phyloP scores from a whole-genome alignment of 2,797 vertebrate species.

The Sebastes umbrosus region DNA sequence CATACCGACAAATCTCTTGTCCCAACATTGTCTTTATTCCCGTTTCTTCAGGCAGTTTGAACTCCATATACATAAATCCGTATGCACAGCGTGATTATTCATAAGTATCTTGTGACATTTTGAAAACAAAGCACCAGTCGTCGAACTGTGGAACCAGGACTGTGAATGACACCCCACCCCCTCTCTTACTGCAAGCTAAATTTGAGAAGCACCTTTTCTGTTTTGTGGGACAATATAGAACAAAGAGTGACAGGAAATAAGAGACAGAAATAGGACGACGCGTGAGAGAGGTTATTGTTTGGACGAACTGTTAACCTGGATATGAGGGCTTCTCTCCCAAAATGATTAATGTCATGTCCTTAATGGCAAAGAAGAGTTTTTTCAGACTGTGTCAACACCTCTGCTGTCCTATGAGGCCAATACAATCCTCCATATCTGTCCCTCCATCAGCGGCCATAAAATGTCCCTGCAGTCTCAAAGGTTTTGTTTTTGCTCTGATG shows the following conservation, averaged over 20 bases:
- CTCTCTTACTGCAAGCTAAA: not conserved
- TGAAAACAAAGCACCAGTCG: not conserved
- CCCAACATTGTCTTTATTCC: not conserved
- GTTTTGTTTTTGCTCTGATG: conserved; percentile 65
- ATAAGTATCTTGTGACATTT: not conserved
- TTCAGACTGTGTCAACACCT: too few relatives aligned
- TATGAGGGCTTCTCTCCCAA: not conserved
- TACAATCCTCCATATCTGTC: conserved; percentile 36
- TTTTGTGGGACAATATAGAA: conserved; percentile 6
- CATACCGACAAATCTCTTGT: not conserved
- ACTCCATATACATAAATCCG: too few relatives aligned
- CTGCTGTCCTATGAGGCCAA: too few relatives aligned
- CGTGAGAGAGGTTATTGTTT: not conserved
- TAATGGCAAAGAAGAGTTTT: not conserved
- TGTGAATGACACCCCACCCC: not conserved
- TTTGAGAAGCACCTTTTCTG: conserved; percentile 2
- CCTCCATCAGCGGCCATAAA: conserved; percentile 68
- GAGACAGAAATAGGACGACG: conserved; percentile 2
- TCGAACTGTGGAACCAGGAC: not conserved
- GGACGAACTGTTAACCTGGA: not conserved
- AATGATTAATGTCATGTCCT: not conserved
- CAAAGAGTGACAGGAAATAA: conserved; percentile 6
- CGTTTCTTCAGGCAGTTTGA: not conserved
- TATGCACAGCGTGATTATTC: not conserved
- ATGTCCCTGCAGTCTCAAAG: conserved; percentile 70